Conservation (phyloP, 2,797 vertebrate genomes). For the Thalassophryne amazonica region DNA sequence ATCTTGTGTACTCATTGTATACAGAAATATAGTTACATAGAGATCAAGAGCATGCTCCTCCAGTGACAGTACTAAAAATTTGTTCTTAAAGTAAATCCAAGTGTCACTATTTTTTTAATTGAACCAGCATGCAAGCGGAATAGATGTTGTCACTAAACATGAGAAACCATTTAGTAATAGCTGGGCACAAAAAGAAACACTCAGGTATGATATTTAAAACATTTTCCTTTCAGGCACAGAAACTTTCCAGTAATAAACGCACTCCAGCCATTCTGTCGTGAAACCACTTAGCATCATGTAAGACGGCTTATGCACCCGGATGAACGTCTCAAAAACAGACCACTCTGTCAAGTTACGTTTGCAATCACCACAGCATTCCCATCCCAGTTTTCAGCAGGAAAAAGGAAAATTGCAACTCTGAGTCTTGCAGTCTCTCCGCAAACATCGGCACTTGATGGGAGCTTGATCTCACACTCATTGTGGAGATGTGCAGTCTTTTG, state of each 20-base stretch:
- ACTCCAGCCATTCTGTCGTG: constrained; percentile 16
- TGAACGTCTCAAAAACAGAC: constrained; percentile 15
- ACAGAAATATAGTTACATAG: too few species aligned
- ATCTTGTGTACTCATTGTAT: too few species aligned
- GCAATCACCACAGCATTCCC: constrained; percentile 21
- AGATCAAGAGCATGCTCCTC: too few species aligned
- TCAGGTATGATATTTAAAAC: constrained; percentile 21
- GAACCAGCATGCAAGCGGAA: neutral
- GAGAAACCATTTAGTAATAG: neutral
- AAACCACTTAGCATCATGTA: constrained; percentile 57
- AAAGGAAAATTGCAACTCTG: constrained; percentile 31
- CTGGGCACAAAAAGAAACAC: constrained; percentile 10
- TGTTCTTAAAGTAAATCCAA: neutral
- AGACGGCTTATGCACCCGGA: constrained; percentile 32
- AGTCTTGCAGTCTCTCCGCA: constrained; percentile 18
- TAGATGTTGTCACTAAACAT: constrained; percentile 5
- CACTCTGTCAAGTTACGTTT: constrained; percentile 45
- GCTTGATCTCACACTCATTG: constrained; percentile 16
- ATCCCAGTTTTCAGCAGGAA: constrained; percentile 24
- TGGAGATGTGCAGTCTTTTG: constrained; percentile 9
- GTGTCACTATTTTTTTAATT: neutral
- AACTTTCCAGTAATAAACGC: constrained; percentile 23
- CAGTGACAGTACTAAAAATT: neutral
- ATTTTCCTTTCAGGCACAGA: constrained; percentile 13
- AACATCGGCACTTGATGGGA: constrained; percentile 29